A percentile compares a stretch with the other conserved stretches of the same genome.
These are phyloP conservation scores for Pseudomyrmex sp. DNA, from an alignment of 1,140 invertebrate species.

Conservation along the genomic window DNA sequence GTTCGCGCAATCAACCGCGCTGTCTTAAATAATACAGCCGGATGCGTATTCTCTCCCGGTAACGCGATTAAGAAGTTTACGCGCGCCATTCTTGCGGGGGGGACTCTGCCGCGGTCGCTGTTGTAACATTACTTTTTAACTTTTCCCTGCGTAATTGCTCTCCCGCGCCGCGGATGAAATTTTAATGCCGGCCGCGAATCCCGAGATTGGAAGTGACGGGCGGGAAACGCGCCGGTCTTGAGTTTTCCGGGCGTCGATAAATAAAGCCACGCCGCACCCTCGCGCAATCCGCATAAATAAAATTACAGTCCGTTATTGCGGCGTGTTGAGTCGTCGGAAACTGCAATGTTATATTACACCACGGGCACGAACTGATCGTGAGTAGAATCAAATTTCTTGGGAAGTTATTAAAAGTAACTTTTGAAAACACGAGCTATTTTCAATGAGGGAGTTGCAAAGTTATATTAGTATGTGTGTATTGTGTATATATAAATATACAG, in stretches of 20 bases:
- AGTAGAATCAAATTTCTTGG: slow-evolving; percentile 1
- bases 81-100: slow-evolving; percentile 46
- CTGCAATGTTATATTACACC: slow-evolving; percentile 1
- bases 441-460: too few relatives aligned
- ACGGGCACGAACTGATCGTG: background rate
- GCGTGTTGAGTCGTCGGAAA: slow-evolving; percentile 34
- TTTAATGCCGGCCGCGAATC: slow-evolving; percentile 52
- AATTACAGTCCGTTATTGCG: slow-evolving; percentile 47
- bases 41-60: slow-evolving; percentile 36
- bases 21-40: slow-evolving; percentile 60
- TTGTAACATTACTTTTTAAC: slow-evolving; percentile 61
- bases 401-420: slow-evolving; percentile 1
- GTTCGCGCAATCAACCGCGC: slow-evolving; percentile 43
- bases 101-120: slow-evolving; percentile 21
- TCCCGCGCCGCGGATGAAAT: slow-evolving; percentile 47
- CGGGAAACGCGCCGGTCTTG: slow-evolving; percentile 48
- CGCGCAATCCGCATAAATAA: slow-evolving; percentile 47
- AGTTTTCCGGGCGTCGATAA: slow-evolving; percentile 45
- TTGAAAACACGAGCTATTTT: too few relatives aligned
- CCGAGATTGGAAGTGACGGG: slow-evolving; percentile 56
- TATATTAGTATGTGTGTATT: too few relatives aligned
- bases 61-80: slow-evolving; percentile 64
- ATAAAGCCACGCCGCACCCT: slow-evolving; percentile 29
- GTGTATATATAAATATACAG: too few relatives aligned
- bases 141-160: slow-evolving; percentile 57